A percentile compares a stretch with the other conserved stretches of the same genome.
Evolutionary conservation across 1,140 invertebrate species (phyloP).

Genomic region (Plectus sambesii): DNA sequence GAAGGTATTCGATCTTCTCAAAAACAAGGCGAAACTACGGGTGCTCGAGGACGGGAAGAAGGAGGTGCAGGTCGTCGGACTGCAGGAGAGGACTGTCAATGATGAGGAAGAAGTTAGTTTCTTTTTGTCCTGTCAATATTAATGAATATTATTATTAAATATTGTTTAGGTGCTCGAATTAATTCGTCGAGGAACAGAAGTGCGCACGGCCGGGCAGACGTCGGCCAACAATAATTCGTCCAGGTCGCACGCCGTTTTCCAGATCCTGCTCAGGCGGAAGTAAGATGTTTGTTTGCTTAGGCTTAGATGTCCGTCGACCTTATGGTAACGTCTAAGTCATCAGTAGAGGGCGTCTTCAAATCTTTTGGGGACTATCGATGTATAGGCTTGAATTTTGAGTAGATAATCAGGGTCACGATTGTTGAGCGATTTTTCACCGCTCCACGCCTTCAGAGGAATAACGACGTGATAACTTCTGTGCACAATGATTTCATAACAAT

Average conservation of each 20-base stretch:
- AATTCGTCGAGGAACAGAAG: slow-evolving; percentile 33
- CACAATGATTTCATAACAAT: no score
- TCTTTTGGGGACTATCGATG: no score
- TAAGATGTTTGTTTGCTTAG: slow-evolving; percentile 17
- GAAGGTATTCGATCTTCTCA: slow-evolving; percentile 85
- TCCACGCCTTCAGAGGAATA: no score
- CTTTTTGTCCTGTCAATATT: background rate
- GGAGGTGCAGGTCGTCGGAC: slow-evolving; percentile 78
- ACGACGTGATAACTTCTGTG: no score
- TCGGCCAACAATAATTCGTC: slow-evolving; percentile 87
- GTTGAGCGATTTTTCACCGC: no score
- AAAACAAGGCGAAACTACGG: slow-evolving; percentile 83
- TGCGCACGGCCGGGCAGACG: slow-evolving; percentile 70
- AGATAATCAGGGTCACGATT: no score
- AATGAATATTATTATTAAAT: no score
- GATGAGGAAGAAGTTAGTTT: slow-evolving; percentile 68
- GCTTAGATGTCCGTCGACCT: background rate
- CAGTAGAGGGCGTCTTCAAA: no score
- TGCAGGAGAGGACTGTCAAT: slow-evolving; percentile 71
- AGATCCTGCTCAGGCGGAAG: slow-evolving; percentile 55
- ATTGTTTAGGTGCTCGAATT: slow-evolving; percentile 34
- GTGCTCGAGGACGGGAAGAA: slow-evolving; percentile 83
- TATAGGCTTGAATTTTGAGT: no score
- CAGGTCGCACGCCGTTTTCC: slow-evolving; percentile 84
- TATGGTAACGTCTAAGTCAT: no score